A percentile compares a stretch with the other conserved stretches of the same genome.
phyloP scores from a whole-genome alignment of 2,888 invertebrate genomes.

The Pilophorus perplexus region DNA sequence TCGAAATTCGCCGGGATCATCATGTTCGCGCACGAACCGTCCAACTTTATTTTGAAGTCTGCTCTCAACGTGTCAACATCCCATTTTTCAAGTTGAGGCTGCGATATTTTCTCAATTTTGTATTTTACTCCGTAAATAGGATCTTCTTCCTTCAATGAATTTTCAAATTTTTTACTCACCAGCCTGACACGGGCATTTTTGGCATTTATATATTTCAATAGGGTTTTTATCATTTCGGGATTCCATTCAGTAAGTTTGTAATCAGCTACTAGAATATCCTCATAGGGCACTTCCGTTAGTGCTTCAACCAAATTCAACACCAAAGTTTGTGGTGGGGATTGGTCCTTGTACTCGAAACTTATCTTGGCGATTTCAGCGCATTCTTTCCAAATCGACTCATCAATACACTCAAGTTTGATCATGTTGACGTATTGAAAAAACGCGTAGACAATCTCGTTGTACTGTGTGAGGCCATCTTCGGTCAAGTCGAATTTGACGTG shows the following conservation, averaged over 20 bases:
- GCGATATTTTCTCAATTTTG: conserved; percentile 5
- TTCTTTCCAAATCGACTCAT: conserved; percentile 4
- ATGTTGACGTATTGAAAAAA: conserved; percentile 68
- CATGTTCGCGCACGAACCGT: background rate
- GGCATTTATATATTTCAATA: conserved; percentile 71
- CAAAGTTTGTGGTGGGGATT: background rate
- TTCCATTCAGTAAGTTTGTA: conserved; percentile 78
- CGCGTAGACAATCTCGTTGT: conserved; percentile 80
- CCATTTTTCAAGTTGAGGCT: background rate
- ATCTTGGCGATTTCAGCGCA: background rate
- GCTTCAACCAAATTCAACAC: background rate
- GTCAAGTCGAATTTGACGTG: conserved; percentile 84
- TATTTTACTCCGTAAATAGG: conserved; percentile 7
- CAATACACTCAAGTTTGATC: conserved; percentile 12
- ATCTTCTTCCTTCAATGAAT: conserved; percentile 1
- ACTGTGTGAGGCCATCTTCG: conserved; percentile 81
- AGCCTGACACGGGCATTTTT: conserved; percentile 63
- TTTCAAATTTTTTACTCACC: conserved; percentile 6
- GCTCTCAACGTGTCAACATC: background rate
- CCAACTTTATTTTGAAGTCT: background rate
- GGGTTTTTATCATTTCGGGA: conserved; percentile 74
- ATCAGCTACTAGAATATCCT: conserved; percentile 77
- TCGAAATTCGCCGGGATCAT: background rate
- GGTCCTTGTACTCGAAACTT: background rate
- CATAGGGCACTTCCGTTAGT: conserved; percentile 48